phyloP scores from a whole-genome alignment of 2,888 invertebrate species.

The Lepidonotus clava region DNA sequence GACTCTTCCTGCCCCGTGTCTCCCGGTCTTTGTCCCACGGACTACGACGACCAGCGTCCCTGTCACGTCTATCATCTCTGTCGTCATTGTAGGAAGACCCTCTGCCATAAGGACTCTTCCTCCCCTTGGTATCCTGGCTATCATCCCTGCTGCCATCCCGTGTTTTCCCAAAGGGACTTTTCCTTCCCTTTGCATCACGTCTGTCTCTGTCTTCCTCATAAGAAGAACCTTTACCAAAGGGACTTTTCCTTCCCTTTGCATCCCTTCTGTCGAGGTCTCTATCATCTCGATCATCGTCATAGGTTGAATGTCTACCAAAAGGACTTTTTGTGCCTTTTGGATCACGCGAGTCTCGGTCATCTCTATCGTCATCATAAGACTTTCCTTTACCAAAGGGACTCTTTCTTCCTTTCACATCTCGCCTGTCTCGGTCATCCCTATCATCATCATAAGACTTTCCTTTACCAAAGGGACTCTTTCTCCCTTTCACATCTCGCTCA shows the following conservation, averaged over 20 bases:
- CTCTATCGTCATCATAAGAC: not conserved
- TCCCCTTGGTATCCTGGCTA: not conserved
- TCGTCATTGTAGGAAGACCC: not conserved
- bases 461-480: constrained; percentile 40
- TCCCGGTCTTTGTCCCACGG: not conserved
- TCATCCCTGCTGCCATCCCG: not conserved
- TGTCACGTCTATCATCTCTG: not conserved
- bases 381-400: not conserved
- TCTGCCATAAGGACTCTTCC: not conserved
- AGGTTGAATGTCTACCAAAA: too few species aligned
- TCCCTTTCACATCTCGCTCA: not conserved
- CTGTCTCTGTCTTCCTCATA: not conserved
- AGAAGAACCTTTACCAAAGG: not conserved
- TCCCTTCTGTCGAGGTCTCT: not conserved
- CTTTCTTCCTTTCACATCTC: not conserved
- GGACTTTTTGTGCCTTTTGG: not conserved
- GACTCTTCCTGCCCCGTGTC: constrained; percentile 6
- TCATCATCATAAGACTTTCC: not conserved
- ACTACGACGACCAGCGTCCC: not conserved
- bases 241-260: not conserved
- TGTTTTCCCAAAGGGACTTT: constrained; percentile 9
- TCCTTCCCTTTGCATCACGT: not conserved
- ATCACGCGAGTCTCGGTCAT: not conserved
- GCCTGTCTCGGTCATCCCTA: not conserved
- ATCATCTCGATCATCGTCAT: too few species aligned